Percentiles rank a stretch among this genome's conserved stretches.
Conservation (phyloP, 1,140 invertebrate species). For the Cephus cinctus region DNA sequence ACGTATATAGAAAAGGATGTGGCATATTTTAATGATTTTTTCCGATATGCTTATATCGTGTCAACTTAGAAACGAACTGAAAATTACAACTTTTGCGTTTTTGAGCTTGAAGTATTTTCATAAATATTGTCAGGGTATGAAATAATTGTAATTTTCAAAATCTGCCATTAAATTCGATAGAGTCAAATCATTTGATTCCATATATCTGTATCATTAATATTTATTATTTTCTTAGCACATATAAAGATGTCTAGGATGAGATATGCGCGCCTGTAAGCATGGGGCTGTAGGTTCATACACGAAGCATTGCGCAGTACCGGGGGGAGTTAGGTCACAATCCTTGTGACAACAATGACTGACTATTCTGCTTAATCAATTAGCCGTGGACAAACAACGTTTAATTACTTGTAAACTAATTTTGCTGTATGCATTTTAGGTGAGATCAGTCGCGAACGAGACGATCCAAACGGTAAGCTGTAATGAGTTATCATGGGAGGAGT, state of each 20-base stretch:
- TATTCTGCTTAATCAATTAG: slow-evolving; percentile 26
- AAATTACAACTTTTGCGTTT: too few species aligned
- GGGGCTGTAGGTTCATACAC: slow-evolving; percentile 42
- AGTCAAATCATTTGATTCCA: slow-evolving; percentile 12
- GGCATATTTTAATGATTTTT: too few species aligned
- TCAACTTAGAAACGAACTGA: too few species aligned
- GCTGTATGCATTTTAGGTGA: slow-evolving; percentile 59
- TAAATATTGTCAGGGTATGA: too few species aligned
- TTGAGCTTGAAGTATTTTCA: too few species aligned
- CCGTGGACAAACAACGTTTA: slow-evolving; percentile 11
- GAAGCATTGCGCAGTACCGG: slow-evolving; percentile 41
- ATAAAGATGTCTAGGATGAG: slow-evolving; percentile 19
- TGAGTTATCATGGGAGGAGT: background rate
- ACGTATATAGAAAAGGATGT: too few species aligned
- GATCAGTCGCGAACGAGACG: slow-evolving; percentile 59
- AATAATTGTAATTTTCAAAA: too few species aligned
- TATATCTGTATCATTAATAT: slow-evolving; percentile 15
- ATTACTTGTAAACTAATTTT: slow-evolving; percentile 28
- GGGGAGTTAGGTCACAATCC: slow-evolving; percentile 35
- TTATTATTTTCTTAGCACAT: slow-evolving; percentile 16
- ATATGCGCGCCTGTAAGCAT: slow-evolving; percentile 48
- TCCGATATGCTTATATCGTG: too few species aligned
- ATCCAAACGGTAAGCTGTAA: slow-evolving; percentile 58
- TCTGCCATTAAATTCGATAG: too few species aligned
- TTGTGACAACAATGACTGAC: slow-evolving; percentile 30